Evolutionary conservation across 1,140 invertebrate genomes (phyloP).

Genomic region (Ceratitis capitata): DNA sequence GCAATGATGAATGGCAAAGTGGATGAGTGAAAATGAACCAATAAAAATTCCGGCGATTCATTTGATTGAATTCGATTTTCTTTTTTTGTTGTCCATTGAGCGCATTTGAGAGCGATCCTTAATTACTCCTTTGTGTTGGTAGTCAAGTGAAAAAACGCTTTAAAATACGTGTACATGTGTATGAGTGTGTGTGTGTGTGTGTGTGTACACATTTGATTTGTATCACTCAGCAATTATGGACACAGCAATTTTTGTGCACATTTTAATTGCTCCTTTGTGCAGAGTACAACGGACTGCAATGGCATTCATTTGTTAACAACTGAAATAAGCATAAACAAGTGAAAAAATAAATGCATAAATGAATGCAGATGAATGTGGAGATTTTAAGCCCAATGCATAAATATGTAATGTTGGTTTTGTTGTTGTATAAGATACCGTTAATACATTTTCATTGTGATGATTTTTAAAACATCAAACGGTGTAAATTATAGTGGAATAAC

Average conservation of each 20-base stretch:
- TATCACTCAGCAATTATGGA: constrained; percentile 23
- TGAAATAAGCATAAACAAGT: too few relatives aligned
- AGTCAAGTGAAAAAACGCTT: neutral
- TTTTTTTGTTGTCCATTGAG: neutral
- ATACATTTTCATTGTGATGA: too few relatives aligned
- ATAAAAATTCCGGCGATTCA: neutral
- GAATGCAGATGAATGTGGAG: too few relatives aligned
- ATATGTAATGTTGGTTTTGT: too few relatives aligned
- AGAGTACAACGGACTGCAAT: neutral
- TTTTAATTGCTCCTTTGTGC: constrained; percentile 28
- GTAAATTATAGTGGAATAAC: too few relatives aligned
- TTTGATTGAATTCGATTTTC: constrained; percentile 23
- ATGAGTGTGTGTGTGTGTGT: too few relatives aligned
- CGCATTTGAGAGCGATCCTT: constrained; percentile 6
- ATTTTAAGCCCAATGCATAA: too few relatives aligned
- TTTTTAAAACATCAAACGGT: too few relatives aligned
- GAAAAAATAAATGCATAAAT: neutral
- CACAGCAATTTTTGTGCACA: constrained; percentile 11
- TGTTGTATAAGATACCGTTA: too few relatives aligned
- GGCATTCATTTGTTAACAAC: neutral
- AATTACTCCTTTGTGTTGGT: constrained; percentile 20
- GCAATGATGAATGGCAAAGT: constrained; percentile 2
- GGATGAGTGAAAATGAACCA: constrained; percentile 10
- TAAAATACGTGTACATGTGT: constrained; percentile 4
- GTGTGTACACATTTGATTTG: too few relatives aligned